A percentile compares a stretch with the other conserved stretches of the same genome.
Evolutionary conservation across 2,113 vertebrate species (phyloP).

Genomic region (Pseudorasbora parva): DNA sequence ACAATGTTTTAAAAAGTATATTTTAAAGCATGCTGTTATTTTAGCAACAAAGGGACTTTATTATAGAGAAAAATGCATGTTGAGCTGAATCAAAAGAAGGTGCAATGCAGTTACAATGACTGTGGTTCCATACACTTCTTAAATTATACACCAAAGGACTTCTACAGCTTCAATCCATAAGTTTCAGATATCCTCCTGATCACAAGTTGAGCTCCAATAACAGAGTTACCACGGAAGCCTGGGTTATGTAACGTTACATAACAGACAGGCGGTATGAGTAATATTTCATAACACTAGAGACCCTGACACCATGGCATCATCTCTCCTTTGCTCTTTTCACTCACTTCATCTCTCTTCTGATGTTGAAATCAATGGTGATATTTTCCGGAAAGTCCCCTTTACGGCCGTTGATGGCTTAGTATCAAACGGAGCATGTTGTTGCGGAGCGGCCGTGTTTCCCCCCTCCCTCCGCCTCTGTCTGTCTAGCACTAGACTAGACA

Average conservation of each 20-base stretch:
- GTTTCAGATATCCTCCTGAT: constrained; percentile 68
- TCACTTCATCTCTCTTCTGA: constrained; percentile 31
- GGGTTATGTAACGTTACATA: constrained; percentile 80
- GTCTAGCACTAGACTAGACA: constrained; percentile 57
- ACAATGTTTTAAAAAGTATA: background rate
- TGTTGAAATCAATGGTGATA: constrained; percentile 52
- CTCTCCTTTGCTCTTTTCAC: constrained; percentile 53
- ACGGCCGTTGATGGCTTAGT: constrained; percentile 32
- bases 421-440: constrained; percentile 31
- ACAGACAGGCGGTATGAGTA: constrained; percentile 74
- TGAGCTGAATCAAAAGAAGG: background rate
- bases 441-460: background rate
- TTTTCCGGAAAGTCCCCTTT: constrained; percentile 40
- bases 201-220: constrained; percentile 64
- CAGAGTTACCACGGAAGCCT: constrained; percentile 67
- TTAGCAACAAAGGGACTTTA: background rate
- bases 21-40: background rate
- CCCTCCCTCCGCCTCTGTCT: constrained; percentile 31
- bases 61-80: background rate
- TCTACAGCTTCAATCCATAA: constrained; percentile 49
- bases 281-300: constrained; percentile 75
- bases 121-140: constrained; percentile 2
- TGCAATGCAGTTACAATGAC: background rate
- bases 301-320: constrained; percentile 57
- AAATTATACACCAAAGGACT: constrained; percentile 8